Base-by-base conservation (phyloP, 2,797 vertebrate genomes). In the Tadarida brasiliensis region DNA sequence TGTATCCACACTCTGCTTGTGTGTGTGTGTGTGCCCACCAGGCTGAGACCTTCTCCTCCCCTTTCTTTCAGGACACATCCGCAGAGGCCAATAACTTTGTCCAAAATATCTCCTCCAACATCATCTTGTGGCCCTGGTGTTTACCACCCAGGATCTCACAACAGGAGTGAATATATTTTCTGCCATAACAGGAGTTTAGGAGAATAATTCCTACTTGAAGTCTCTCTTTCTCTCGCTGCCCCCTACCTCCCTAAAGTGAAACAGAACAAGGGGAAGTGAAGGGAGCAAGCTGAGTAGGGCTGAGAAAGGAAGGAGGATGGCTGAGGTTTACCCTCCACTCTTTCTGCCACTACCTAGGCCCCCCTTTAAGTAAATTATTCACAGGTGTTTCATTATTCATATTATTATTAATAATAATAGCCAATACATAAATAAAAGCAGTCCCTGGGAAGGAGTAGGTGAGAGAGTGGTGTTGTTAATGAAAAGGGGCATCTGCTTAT, bases 331-430 rank as follows among this genome's bases (percentile, higher is more conserved):
- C 12, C 1, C 5, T 76, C 59, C 67, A 81, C 51, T 91, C 49
- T 35, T 84, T 28, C 28, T 78, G 54, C 81, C 6, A 44, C 33
- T 63, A 78, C 63, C 49, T 68, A 71, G 33, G 28, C 14, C 70
- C 24, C 56, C 87, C 22, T 74, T 70, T 70, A 56, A 70, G 90
- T 86, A 70, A 95, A 92, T 83, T 89, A 95, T 91, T 94, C 63
- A 94, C 39, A 73, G n/a, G n/a, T 88, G 76, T 91, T 96, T 88
- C 82, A 87, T 96, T 92, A 96, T 93, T 96, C 68, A 76, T 87
- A 68, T 88, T 90, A 92, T 96, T 95, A 95, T 94, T 96, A 91
- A 59, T 96, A 97, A 51, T 94, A 97, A 91, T 88, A 96, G 73
- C 54, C 90, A 95, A 85, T 95, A 77, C 78, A 82, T 95, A 92